Base-by-base conservation (phyloP, 1,140 invertebrate genomes). In the Drosophila insularis region DNA sequence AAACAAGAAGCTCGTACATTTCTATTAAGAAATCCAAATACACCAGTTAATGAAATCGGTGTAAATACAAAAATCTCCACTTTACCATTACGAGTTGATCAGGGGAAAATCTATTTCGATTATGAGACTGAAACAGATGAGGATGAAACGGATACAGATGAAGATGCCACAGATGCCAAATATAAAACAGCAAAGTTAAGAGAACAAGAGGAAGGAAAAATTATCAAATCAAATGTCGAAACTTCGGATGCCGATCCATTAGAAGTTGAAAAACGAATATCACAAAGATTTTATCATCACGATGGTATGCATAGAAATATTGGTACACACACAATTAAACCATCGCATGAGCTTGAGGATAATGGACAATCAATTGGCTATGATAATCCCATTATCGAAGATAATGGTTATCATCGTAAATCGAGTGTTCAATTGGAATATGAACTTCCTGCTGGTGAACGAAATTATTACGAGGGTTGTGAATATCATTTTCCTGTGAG, bases 401-500 rank as follows among this genome's bases (percentile, higher is more conserved):
- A 50, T 7, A 46, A 7, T 8, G 40, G 19, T 6, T 27, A 27
- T 37, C 11, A 13, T 37, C 11, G 35, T 2, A 37, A 37, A 37
- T 37, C 2, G 3, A 62, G 63, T 63, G 70, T 70, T 0, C n/a
- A 13, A 3, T 2, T 50, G 3, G 37, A 8, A 1, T 73, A 69
- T 56, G 5, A 59, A 13, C 6, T 84, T 7, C 14, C 31, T 0
- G 8, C 6, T 1, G 13, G 17, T 0, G 32, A 53, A 4, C 43
- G 68, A 4, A 0, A 14, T 2, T 77, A 70, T 43, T 35, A 71
- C 19, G 19, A 67, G 4, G 72, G 59, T 13, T 84, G 59, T 11
- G 60, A 84, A 58, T 58, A 73, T 43, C 80, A 84, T 56, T 84
- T 84, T 70, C 80, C 75, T 0, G n/a, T 37, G 1, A n/a, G 0